These are phyloP conservation scores for Cettia cetti DNA, from an alignment of 2,113 vertebrate genomes.

Conservation along the genomic window DNA sequence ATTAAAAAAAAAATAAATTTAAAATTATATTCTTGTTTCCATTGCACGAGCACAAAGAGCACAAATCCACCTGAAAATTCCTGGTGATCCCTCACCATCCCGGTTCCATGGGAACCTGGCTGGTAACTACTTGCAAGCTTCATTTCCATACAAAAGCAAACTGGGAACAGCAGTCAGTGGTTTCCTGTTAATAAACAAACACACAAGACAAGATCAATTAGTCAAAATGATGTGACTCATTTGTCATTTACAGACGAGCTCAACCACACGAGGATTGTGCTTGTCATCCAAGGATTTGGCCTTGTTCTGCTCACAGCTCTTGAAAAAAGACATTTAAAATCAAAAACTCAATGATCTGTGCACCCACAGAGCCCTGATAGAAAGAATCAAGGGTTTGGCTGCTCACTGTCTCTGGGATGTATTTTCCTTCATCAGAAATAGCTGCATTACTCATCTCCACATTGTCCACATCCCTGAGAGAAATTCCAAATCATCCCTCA, in stretches of 20 bases:
- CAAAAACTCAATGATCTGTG: neutral
- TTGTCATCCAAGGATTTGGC: neutral
- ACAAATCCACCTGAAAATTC: neutral
- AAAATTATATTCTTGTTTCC: neutral
- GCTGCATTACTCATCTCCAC: constrained; percentile 36
- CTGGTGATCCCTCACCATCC: neutral
- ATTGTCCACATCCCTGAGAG: neutral
- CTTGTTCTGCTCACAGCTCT: constrained; percentile 11
- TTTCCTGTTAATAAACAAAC: constrained; percentile 49
- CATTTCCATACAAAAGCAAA: neutral
- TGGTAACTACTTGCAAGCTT: neutral
- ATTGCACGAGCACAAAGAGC: neutral
- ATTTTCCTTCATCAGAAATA: constrained; percentile 23
- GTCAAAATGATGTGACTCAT: constrained; percentile 37
- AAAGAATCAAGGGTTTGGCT: neutral
- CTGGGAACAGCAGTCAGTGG: neutral
- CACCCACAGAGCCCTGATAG: neutral
- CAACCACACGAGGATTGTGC: neutral
- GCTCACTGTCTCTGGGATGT: neutral
- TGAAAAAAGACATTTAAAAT: neutral
- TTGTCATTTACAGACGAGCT: neutral
- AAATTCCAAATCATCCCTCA: neutral
- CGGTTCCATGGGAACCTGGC: neutral
- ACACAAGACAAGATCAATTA: constrained; percentile 40
- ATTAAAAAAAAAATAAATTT: neutral